Evolutionary conservation across 1,140 invertebrate genomes (phyloP), one percentile per base, ranked within the genome.

Genomic region (Drosophila pseudoobscura): DNA sequence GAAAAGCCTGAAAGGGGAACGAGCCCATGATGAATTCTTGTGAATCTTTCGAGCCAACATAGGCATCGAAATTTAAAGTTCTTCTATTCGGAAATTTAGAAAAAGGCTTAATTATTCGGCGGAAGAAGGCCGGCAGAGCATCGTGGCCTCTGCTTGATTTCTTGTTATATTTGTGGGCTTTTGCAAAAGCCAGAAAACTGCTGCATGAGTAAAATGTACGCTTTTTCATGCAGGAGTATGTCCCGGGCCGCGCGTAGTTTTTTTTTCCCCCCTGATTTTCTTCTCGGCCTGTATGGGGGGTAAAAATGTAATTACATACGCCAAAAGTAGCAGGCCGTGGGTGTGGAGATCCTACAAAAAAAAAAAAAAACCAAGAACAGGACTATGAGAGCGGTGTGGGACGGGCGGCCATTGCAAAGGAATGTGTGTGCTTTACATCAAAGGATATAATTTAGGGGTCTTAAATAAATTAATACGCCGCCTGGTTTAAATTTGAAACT

Each of bases 361-460:
- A 69, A 63, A 39, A 51, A n/a, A 56, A 64, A 63, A 5, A 54
- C 65, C 29, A 41, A 53, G 74, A 63, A 60, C 57, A 79, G 29
- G 39, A 65, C 39, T 8, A 24, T 49, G 15, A 44, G 26, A 45
- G 64, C 52, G 72, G 58, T 35, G 47, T 29, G 11, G 44, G 61
- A 68, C 44, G 35, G 15, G 15, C 13, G 5, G 35, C 11, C 35
- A 39, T 31, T 50, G 66, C 64, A 70, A 80, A 69, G 80, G 73
- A 87, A 76, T 87, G 17, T 17, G 17, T 87, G 64, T 85, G 82
- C 78, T 75, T 64, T 75, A 87, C 82, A 88, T 87, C 82, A 87
- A 87, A 87, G 82, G 83, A 87, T 88, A 88, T 82, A 88, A 88
- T 88, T 88, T 82, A 83, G 75, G 83, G 82, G 82, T 82, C 78